These are phyloP conservation scores for Eulemur rufifrons DNA, from an alignment of 2,113 vertebrate genomes.

Conservation along the genomic window DNA sequence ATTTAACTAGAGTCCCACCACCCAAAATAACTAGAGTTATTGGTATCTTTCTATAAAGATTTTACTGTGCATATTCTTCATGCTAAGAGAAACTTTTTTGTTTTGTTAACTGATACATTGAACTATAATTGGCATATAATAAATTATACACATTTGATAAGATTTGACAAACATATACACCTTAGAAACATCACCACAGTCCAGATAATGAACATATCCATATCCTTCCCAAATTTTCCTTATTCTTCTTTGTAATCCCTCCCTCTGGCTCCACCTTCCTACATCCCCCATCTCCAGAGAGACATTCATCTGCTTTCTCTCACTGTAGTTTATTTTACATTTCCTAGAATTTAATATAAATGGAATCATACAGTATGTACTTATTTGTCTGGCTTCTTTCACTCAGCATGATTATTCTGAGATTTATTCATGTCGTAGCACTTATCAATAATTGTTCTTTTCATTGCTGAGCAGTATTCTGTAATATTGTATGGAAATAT, in stretches of 20 bases:
- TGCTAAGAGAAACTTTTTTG: neutral
- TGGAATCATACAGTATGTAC: neutral
- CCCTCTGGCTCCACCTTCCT: no score
- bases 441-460: neutral
- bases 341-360: neutral
- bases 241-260: neutral
- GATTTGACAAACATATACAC: neutral
- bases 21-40: neutral
- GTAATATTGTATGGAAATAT: neutral
- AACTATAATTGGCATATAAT: neutral
- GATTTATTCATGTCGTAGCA: neutral
- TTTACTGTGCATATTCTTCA: neutral
- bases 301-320: neutral
- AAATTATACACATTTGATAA: neutral
- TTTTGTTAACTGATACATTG: neutral
- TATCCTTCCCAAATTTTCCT: neutral
- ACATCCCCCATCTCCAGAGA: neutral
- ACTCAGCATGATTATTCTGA: neutral
- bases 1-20: neutral
- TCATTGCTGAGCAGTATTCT: neutral
- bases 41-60: neutral
- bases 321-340: neutral
- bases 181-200: neutral
- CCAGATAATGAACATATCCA: neutral
- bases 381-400: neutral